A percentile compares a stretch with the other conserved stretches of the same genome.
Evolutionary conservation across 2,888 invertebrate genomes (phyloP).

Genomic region (Ormyrus rosae): DNA sequence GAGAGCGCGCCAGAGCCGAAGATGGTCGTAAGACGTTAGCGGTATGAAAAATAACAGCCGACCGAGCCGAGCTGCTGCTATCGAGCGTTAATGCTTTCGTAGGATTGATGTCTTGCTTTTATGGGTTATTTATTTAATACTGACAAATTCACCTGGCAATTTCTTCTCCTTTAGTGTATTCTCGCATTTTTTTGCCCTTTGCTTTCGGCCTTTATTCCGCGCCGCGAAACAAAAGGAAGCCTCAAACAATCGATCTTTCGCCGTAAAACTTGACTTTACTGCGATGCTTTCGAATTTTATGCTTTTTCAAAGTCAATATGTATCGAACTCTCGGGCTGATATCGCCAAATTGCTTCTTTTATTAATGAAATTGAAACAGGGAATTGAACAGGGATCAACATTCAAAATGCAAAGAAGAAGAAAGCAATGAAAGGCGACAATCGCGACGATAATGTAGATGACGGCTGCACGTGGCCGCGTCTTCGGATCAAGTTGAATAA

Average conservation of each 20-base stretch:
- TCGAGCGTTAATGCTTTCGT: conserved; percentile 74
- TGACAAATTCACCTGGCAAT: conserved; percentile 71
- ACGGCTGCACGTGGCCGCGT: conserved; percentile 58
- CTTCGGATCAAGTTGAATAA: conserved; percentile 70
- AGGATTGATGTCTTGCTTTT: conserved; percentile 74
- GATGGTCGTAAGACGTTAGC: conserved; percentile 67
- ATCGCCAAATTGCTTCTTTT: conserved; percentile 43
- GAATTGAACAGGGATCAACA: too few species aligned
- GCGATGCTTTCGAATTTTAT: conserved; percentile 31
- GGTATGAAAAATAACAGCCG: conserved; percentile 75
- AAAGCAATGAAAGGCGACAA: conserved; percentile 43
- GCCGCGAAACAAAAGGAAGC: conserved; percentile 35
- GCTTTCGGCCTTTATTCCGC: conserved; percentile 20
- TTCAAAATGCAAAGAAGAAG: background rate
- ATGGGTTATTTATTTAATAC: conserved; percentile 76
- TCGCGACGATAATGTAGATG: conserved; percentile 48
- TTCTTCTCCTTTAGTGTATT: conserved; percentile 50
- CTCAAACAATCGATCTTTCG: conserved; percentile 41
- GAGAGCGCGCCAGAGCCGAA: conserved; percentile 52
- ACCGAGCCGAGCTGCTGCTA: conserved; percentile 62
- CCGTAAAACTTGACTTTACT: conserved; percentile 23
- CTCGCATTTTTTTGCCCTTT: conserved; percentile 24
- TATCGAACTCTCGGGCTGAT: conserved; percentile 35
- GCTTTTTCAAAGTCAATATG: conserved; percentile 23
- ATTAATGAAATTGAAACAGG: background rate